Percentiles rank a stretch among this genome's conserved stretches.
These are phyloP conservation scores for Rhamphomyia laevipes DNA, from an alignment of 2,888 invertebrate genomes.

Conservation along the genomic window DNA sequence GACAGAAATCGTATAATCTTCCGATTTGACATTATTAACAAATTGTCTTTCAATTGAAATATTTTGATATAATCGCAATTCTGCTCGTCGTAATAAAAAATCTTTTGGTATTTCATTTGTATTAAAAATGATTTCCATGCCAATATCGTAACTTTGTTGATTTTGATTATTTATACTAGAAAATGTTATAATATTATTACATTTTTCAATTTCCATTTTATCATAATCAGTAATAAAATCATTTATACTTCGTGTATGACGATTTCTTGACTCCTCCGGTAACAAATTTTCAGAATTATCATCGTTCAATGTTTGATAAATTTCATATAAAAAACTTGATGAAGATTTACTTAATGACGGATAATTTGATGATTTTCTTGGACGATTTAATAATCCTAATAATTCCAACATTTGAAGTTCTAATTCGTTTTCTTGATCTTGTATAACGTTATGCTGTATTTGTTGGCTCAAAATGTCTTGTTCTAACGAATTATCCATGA, in stretches of 20 bases:
- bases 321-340: too few relatives aligned
- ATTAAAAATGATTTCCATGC: conserved; percentile 48
- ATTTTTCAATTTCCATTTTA: conserved; percentile 70
- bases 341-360: too few relatives aligned
- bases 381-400: too few relatives aligned
- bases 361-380: too few relatives aligned
- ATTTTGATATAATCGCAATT: conserved; percentile 65
- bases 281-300: too few relatives aligned
- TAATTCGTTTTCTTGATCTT: too few relatives aligned
- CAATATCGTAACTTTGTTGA: not conserved
- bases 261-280: not conserved
- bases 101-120: conserved; percentile 72
- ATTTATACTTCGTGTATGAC: conserved; percentile 21
- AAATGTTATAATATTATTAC: conserved; percentile 90
- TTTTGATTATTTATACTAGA: conserved; percentile 64
- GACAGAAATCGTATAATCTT: not conserved
- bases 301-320: too few relatives aligned
- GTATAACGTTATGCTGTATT: too few relatives aligned
- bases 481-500: too few relatives aligned
- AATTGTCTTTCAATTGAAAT: conserved; percentile 16
- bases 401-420: too few relatives aligned
- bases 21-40: not conserved
- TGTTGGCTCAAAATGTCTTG: too few relatives aligned
- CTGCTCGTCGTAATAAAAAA: conserved; percentile 66
- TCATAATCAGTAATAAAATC: conserved; percentile 60